A percentile compares a stretch with the other conserved stretches of the same genome.
These are phyloP conservation scores for Entomyzon cyanotis DNA, from an alignment of 2,113 vertebrate genomes.

Conservation along the genomic window DNA sequence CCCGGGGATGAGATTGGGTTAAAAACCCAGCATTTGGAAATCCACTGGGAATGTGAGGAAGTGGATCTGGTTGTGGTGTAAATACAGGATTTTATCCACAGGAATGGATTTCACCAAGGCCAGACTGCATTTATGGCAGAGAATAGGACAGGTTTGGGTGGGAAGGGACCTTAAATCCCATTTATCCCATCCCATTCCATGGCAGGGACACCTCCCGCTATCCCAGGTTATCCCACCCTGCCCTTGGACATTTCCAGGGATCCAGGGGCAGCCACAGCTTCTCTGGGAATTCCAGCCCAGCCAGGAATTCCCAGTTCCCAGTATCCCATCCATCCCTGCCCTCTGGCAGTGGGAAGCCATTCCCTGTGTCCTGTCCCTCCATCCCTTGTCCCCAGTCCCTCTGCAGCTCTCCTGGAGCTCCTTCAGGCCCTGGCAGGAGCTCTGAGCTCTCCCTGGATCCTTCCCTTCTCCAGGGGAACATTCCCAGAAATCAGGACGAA, in stretches of 20 bases:
- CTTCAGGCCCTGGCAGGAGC: background rate
- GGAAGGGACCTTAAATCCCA: background rate
- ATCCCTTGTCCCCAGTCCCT: background rate
- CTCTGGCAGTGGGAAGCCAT: background rate
- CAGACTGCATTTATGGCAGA: rapidly evolving
- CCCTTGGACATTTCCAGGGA: background rate
- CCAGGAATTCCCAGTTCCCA: background rate
- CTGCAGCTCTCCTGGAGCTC: background rate
- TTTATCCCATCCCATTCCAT: too few relatives aligned
- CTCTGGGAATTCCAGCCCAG: background rate
- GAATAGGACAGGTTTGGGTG: rapidly evolving
- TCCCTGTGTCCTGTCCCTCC: background rate
- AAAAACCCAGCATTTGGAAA: background rate
- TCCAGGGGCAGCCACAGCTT: background rate
- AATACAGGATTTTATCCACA: background rate
- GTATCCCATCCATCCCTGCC: background rate
- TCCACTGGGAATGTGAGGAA: background rate
- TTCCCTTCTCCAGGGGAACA: background rate
- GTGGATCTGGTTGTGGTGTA: rapidly evolving
- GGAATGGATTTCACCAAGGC: background rate
- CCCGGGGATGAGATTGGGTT: background rate
- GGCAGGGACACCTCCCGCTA: background rate
- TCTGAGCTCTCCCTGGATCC: background rate
- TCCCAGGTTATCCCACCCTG: background rate
- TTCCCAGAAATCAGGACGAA: background rate